These are phyloP conservation scores for Sigmodon hispidus DNA, from an alignment of 2,113 vertebrate species.

Conservation along the genomic window DNA sequence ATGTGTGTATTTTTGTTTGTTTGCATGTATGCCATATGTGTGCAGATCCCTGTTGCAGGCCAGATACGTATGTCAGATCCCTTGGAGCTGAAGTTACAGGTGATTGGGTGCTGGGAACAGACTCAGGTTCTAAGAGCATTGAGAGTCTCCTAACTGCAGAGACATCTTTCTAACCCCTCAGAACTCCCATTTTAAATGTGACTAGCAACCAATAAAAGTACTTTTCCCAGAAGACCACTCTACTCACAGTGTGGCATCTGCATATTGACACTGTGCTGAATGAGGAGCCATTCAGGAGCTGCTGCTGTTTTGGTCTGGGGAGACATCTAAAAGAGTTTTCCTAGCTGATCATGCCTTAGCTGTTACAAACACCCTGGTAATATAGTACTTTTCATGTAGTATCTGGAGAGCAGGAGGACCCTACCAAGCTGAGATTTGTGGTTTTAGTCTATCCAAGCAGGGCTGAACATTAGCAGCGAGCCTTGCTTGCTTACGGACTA, in stretches of 20 bases:
- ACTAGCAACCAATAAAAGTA: background rate
- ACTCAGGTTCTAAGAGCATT: too few species aligned
- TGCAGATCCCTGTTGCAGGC: background rate
- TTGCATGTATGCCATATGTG: background rate
- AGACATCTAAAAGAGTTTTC: background rate
- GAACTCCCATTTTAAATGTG: constrained; percentile 13
- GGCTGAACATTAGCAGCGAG: fast-evolving
- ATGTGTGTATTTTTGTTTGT: background rate
- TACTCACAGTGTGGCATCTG: background rate
- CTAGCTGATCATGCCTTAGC: background rate
- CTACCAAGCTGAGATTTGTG: background rate
- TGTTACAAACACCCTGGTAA: background rate
- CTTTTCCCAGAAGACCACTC: background rate
- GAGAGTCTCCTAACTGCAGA: background rate
- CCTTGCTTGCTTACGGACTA: background rate
- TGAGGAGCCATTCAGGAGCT: background rate
- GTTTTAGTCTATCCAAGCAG: background rate
- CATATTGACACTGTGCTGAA: background rate
- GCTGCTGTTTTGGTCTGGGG: background rate
- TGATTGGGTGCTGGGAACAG: background rate
- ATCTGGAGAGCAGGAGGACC: background rate
- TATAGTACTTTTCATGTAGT: background rate
- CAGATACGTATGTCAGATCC: background rate
- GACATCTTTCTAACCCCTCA: background rate
- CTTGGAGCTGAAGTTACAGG: background rate